phyloP scores from a whole-genome alignment of 2,888 invertebrate genomes.

The Drosophila rubida region DNA sequence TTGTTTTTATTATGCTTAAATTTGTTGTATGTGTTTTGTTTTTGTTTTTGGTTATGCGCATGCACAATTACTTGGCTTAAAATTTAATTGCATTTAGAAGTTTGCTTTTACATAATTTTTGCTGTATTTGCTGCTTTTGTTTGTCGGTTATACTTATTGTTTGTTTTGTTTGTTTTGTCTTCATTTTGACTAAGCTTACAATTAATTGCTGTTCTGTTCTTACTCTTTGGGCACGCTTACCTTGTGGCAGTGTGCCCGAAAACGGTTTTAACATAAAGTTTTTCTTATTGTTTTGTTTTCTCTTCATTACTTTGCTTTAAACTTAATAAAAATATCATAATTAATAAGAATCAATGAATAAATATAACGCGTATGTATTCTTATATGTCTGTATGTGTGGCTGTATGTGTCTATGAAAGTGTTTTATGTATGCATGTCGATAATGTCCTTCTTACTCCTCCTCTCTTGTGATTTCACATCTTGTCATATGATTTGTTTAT shows the following conservation, averaged over 20 bases:
- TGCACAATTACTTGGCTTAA: constrained; percentile 65
- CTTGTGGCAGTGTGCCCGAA: constrained; percentile 36
- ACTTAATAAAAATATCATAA: constrained; percentile 77
- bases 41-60: constrained; percentile 67
- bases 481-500: constrained; percentile 39
- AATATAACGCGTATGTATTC: constrained; percentile 73
- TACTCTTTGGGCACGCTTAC: constrained; percentile 62
- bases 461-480: constrained; percentile 8
- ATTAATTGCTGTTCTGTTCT: constrained; percentile 83
- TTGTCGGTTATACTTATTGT: constrained; percentile 48
- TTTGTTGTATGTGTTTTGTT: constrained; percentile 26
- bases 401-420: constrained; percentile 40
- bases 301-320: constrained; percentile 57
- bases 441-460: constrained; percentile 30
- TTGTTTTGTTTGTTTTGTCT: constrained; percentile 55
- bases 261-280: constrained; percentile 72
- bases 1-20: constrained; percentile 42
- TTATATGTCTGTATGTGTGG: constrained; percentile 47
- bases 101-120: constrained; percentile 36
- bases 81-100: constrained; percentile 66
- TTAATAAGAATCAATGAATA: constrained; percentile 80
- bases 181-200: constrained; percentile 80
- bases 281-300: constrained; percentile 43
- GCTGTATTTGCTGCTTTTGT: constrained; percentile 38
- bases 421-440: constrained; percentile 34